A percentile compares a stretch with the other conserved stretches of the same genome.
phyloP scores from a whole-genome alignment of 2,888 invertebrate species.

The Diaperis boleti region DNA sequence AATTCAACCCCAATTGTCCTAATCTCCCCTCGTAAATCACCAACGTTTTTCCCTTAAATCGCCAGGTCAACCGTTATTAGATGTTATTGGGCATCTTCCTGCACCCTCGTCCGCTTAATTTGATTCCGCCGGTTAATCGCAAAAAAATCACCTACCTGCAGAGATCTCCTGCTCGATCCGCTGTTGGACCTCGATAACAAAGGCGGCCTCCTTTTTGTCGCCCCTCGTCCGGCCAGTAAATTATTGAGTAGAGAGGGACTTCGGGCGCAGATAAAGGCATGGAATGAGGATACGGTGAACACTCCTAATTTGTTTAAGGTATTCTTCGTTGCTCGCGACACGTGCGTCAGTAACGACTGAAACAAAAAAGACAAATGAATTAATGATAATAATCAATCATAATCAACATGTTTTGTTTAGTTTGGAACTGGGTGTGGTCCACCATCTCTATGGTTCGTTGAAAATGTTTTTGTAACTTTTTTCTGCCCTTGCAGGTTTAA shows the following conservation, averaged over 20 bases:
- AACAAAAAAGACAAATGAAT: conserved; percentile 59
- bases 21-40: conserved; percentile 16
- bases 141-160: conserved; percentile 73
- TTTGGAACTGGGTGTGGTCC: too few relatives aligned
- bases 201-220: conserved; percentile 91
- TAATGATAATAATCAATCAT: neutral
- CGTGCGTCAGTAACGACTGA: conserved; percentile 94
- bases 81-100: neutral
- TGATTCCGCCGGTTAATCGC: conserved; percentile 5
- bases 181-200: conserved; percentile 91
- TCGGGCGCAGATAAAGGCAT: conserved; percentile 96
- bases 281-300: conserved; percentile 97
- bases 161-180: conserved; percentile 86
- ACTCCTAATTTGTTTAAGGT: conserved; percentile 95
- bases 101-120: neutral
- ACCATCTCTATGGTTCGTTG: too few relatives aligned
- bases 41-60: neutral
- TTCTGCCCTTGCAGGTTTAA: too few relatives aligned
- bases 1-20: conserved; percentile 13
- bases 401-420: too few relatives aligned
- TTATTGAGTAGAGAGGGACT: conserved; percentile 94
- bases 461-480: too few relatives aligned
- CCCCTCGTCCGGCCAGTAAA: conserved; percentile 89
- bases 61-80: conserved; percentile 4
- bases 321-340: conserved; percentile 94